These are phyloP conservation scores for Bubo blakistoni DNA, from an alignment of 2,113 vertebrate species.

Conservation along the genomic window DNA sequence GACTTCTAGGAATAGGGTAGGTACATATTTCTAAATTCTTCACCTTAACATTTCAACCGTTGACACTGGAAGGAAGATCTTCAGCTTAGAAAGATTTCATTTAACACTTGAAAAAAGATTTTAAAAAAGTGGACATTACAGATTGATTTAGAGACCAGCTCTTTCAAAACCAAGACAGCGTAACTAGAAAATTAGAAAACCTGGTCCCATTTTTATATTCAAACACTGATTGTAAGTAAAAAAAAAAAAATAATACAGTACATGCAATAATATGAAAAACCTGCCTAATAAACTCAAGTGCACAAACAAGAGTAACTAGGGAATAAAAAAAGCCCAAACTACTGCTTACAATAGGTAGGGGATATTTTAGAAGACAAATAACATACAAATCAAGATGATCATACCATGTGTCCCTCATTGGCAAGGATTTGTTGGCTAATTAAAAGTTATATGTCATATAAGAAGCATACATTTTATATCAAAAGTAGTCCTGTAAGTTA, in stretches of 20 bases:
- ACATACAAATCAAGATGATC: not conserved
- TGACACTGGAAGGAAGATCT: not conserved
- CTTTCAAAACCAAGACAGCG: not conserved
- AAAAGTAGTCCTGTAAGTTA: not conserved
- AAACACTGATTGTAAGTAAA: constrained; percentile 2
- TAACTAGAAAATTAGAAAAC: not conserved
- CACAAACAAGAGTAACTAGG: not conserved
- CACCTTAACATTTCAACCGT: not conserved
- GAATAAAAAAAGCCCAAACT: not conserved
- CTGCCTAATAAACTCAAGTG: not conserved
- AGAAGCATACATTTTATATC: not conserved
- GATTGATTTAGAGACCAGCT: constrained; percentile 45
- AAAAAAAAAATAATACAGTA: constrained; percentile 29
- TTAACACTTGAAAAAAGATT: not conserved
- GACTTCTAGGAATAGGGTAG: not conserved
- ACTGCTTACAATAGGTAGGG: not conserved
- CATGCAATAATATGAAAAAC: constrained; percentile 25
- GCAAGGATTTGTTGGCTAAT: not conserved
- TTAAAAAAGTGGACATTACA: not conserved
- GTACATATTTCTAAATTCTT: not conserved
- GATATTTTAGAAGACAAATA: not conserved
- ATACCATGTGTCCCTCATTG: not conserved
- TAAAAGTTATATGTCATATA: not conserved
- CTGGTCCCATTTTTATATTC: constrained; percentile 20
- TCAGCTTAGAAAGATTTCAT: not conserved